These are phyloP conservation scores for Drosophila paulistorum DNA, from an alignment of 1,140 invertebrate genomes.

Conservation along the genomic window DNA sequence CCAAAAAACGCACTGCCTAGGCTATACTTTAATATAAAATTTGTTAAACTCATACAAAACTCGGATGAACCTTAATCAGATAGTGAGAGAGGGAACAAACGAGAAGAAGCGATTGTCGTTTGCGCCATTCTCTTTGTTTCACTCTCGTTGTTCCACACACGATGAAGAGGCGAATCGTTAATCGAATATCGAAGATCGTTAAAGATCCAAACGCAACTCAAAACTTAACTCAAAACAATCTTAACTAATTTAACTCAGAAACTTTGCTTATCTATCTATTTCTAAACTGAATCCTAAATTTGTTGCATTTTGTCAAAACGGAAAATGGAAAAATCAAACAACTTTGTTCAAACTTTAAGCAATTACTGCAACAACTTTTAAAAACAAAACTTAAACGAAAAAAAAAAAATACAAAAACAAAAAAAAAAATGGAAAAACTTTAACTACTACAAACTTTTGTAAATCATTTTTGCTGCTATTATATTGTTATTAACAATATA, in stretches of 20 bases:
- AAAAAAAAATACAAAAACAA: slow-evolving; percentile 19
- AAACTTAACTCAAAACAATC: slow-evolving; percentile 26
- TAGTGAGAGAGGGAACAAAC: slow-evolving; percentile 1
- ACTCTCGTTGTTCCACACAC: slow-evolving; percentile 65
- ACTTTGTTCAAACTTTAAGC: slow-evolving; percentile 65
- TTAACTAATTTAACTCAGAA: slow-evolving; percentile 37
- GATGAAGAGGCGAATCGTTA: slow-evolving; percentile 30
- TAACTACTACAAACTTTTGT: slow-evolving; percentile 46
- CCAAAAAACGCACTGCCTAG: slow-evolving; percentile 19
- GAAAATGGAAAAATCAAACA: slow-evolving; percentile 51
- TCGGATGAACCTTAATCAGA: slow-evolving; percentile 32
- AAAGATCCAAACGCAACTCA: slow-evolving; percentile 55
- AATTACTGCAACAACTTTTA: slow-evolving; percentile 53
- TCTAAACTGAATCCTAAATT: slow-evolving; percentile 59
- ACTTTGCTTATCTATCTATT: slow-evolving; percentile 54
- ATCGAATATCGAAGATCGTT: not conserved
- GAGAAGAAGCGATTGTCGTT: not conserved
- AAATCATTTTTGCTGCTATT: slow-evolving; percentile 46
- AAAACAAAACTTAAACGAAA: not conserved
- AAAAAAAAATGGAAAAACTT: slow-evolving; percentile 20
- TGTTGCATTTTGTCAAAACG: slow-evolving; percentile 74
- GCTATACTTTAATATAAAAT: slow-evolving; percentile 42
- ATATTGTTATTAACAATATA: slow-evolving; percentile 56
- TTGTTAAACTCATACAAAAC: slow-evolving; percentile 39
- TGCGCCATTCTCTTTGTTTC: not conserved